These are phyloP conservation scores for Merodon equestris DNA, from an alignment of 2,888 invertebrate species.

Conservation along the genomic window DNA sequence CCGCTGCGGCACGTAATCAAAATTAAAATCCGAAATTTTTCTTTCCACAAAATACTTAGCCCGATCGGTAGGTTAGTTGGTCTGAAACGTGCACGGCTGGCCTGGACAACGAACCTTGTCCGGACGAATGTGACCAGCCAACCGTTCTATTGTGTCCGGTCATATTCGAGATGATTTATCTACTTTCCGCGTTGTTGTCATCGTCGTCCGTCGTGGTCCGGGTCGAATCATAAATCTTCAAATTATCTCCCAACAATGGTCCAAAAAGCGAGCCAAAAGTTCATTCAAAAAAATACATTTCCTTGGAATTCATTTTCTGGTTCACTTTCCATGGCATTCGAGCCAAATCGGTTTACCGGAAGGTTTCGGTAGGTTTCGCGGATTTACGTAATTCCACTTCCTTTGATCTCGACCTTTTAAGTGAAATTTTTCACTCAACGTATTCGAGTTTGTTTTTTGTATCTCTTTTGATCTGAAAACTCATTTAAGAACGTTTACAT, in stretches of 20 bases:
- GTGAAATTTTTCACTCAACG: conserved; percentile 34
- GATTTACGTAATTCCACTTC: conserved; percentile 36
- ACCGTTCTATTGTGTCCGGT: conserved; percentile 63
- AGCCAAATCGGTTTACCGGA: neutral
- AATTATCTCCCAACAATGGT: conserved; percentile 48
- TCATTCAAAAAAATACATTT: conserved; percentile 3
- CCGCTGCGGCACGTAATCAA: conserved; percentile 46
- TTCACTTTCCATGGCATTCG: conserved; percentile 17
- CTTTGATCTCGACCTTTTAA: conserved; percentile 22
- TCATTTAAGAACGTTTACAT: conserved; percentile 39
- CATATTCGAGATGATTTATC: conserved; percentile 59
- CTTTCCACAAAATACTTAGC: conserved; percentile 5
- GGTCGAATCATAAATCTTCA: conserved; percentile 61
- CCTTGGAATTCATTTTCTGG: conserved; percentile 7
- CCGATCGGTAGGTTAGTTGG: neutral
- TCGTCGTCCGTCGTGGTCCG: conserved; percentile 51
- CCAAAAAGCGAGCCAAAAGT: conserved; percentile 6
- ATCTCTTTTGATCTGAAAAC: conserved; percentile 21
- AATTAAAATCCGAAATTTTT: conserved; percentile 55
- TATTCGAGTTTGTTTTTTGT: too few species aligned
- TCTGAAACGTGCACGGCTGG: neutral
- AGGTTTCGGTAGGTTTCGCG: neutral
- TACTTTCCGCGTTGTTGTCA: conserved; percentile 61
- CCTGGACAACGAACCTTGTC: neutral
- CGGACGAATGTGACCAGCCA: conserved; percentile 37